phyloP scores from a whole-genome alignment of 1,140 invertebrate species.

The honey bee (Apis mellifera) region Amel_HAv3.1 CM009938.2:1438001-1438500 shows the following conservation, averaged over 20 bases:
- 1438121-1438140: constrained; percentile 68
- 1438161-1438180: constrained; percentile 76
- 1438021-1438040: constrained; percentile 63
- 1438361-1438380: constrained; percentile 81
- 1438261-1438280: constrained; percentile 81
- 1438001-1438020: constrained; percentile 49
- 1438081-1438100: constrained; percentile 68
- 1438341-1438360: constrained; percentile 83
- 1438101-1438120: constrained; percentile 66
- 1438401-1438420: constrained; percentile 39
- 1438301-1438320: constrained; percentile 82
- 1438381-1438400: constrained; percentile 58
- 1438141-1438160: constrained; percentile 69
- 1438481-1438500: constrained; percentile 4
- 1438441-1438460: constrained; percentile 33
- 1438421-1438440: constrained; percentile 32
- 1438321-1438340: constrained; percentile 82
- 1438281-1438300: constrained; percentile 83
- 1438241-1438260: constrained; percentile 82
- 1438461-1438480: constrained; percentile 23
- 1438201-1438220: constrained; percentile 80
- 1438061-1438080: constrained; percentile 64
- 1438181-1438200: constrained; percentile 76
- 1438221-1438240: constrained; percentile 79
- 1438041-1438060: constrained; percentile 65